Evolutionary conservation across 2,113 vertebrate genomes (phyloP).

Genomic region (Galeopterus variegatus): DNA sequence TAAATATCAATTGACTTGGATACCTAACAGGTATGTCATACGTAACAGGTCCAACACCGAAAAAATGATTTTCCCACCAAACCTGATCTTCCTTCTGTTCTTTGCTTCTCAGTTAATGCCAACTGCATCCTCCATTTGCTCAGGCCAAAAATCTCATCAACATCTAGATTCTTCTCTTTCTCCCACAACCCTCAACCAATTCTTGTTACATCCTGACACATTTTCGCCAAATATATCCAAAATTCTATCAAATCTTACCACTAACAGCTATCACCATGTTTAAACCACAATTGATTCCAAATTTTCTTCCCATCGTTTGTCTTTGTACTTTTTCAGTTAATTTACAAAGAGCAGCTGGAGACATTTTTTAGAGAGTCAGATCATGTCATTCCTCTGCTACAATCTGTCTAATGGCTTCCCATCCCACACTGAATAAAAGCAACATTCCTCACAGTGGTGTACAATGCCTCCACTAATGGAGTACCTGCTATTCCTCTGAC

Average conservation of each 20-base stretch:
- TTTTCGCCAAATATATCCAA: not conserved
- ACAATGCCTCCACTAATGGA: accelerated
- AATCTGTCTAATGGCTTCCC: not conserved
- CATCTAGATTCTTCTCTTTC: not conserved
- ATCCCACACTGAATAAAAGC: not conserved
- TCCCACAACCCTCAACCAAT: not conserved
- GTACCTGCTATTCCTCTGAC: not conserved
- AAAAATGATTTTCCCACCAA: not conserved
- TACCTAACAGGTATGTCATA: not conserved
- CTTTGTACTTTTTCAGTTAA: not conserved
- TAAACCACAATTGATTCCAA: not conserved
- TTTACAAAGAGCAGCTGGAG: not conserved
- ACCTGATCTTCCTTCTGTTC: not conserved
- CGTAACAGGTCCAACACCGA: not conserved
- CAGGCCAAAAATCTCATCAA: not conserved
- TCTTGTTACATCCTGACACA: not conserved
- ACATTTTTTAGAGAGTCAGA: not conserved
- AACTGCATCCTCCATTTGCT: not conserved
- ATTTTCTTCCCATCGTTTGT: not conserved
- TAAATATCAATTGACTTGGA: not conserved
- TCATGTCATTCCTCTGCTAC: too few relatives aligned
- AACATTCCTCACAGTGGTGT: not conserved
- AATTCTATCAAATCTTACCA: not conserved
- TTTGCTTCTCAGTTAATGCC: not conserved
- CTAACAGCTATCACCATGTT: not conserved